These are phyloP conservation scores for Macaria liturata DNA, from an alignment of 2,888 invertebrate species.

Conservation along the genomic window DNA sequence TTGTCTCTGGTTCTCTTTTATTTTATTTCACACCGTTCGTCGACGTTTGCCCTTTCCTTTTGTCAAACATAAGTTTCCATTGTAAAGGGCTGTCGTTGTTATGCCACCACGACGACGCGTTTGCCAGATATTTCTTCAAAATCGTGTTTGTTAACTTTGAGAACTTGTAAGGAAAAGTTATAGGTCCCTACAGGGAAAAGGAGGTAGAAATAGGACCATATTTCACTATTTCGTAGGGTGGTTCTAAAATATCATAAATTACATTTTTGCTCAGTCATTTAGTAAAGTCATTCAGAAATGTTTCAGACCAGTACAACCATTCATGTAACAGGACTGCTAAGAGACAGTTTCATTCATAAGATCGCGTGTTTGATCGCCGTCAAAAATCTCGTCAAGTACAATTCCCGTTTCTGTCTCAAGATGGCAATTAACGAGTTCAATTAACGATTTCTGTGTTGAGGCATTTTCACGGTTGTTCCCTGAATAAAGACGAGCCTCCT, in stretches of 20 bases:
- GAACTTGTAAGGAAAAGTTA: slow-evolving; percentile 14
- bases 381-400: slow-evolving; percentile 38
- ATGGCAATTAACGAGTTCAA: slow-evolving; percentile 59
- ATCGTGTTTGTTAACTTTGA: slow-evolving; percentile 38
- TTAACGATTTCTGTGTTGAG: slow-evolving; percentile 57
- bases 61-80: slow-evolving; percentile 67
- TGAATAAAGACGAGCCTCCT: slow-evolving; percentile 66
- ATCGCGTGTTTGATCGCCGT: slow-evolving; percentile 32
- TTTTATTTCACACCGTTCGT: slow-evolving; percentile 64
- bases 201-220: too few relatives aligned
- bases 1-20: slow-evolving; percentile 60
- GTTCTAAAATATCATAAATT: too few relatives aligned
- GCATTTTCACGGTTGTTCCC: slow-evolving; percentile 69
- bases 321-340: background rate
- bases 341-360: slow-evolving; percentile 27
- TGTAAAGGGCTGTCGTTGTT: slow-evolving; percentile 65
- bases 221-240: too few relatives aligned
- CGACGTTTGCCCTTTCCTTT: slow-evolving; percentile 57
- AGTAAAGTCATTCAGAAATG: too few relatives aligned
- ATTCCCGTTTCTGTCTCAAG: slow-evolving; percentile 42
- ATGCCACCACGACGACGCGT: slow-evolving; percentile 53
- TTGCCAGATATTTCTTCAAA: slow-evolving; percentile 44
- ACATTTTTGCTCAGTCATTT: too few relatives aligned
- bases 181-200: too few relatives aligned
- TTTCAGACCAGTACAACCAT: too few relatives aligned